Percentiles rank a stretch among this genome's conserved stretches.
Evolutionary conservation across 2,113 vertebrate species (phyloP).

Genomic region (Piaya cayana): DNA sequence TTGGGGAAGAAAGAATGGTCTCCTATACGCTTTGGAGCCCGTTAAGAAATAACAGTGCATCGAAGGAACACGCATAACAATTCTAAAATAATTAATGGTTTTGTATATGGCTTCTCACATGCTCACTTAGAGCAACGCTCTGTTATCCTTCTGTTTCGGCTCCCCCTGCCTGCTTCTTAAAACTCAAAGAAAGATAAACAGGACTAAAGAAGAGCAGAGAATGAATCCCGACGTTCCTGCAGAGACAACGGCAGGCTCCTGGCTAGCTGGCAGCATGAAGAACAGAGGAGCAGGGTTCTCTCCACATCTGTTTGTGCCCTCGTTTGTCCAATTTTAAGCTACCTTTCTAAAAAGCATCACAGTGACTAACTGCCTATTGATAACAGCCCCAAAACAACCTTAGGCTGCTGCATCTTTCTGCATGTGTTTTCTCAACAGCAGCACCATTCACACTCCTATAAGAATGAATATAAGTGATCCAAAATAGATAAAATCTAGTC

Average conservation of each 20-base stretch:
- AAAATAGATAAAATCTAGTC: not conserved
- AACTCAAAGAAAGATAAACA: not conserved
- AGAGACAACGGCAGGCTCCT: not conserved
- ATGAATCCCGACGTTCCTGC: not conserved
- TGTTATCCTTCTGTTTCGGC: not conserved
- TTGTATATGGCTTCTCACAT: not conserved
- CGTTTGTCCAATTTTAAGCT: not conserved
- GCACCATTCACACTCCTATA: not conserved
- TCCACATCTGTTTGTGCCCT: not conserved
- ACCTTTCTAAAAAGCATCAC: not conserved
- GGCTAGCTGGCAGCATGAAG: not conserved
- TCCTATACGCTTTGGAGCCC: not conserved
- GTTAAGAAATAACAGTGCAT: constrained; percentile 10
- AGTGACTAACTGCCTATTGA: not conserved
- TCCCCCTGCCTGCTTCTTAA: not conserved
- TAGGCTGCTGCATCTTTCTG: not conserved
- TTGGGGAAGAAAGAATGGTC: not conserved
- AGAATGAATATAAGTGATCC: not conserved
- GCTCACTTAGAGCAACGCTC: not conserved
- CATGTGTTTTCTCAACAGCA: not conserved
- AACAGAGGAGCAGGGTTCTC: not conserved
- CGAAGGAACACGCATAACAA: not conserved
- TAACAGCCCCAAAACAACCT: not conserved
- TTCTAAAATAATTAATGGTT: constrained; percentile 37
- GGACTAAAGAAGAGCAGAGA: not conserved